A percentile compares a stretch with the other conserved stretches of the same genome.
These are phyloP conservation scores for Drosophila carrolli DNA, from an alignment of 1,140 invertebrate genomes.

Conservation along the genomic window DNA sequence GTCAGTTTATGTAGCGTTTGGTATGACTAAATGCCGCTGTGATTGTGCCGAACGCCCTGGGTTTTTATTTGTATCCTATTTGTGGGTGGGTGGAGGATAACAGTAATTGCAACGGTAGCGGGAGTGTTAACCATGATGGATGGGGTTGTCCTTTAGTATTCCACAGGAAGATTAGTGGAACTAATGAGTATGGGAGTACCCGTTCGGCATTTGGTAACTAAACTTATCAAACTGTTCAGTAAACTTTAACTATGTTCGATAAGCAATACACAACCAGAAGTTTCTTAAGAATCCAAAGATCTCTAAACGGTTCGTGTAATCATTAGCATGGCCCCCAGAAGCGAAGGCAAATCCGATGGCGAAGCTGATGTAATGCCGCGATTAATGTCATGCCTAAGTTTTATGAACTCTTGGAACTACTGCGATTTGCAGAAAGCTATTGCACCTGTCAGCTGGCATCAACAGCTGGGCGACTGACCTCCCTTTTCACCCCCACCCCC, in stretches of 20 bases:
- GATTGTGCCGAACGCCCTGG: slow-evolving; percentile 44
- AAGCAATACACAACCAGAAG: neutral
- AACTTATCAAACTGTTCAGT: no score
- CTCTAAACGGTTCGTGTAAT: slow-evolving; percentile 1
- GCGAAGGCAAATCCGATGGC: slow-evolving; percentile 1
- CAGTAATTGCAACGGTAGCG: slow-evolving; percentile 34
- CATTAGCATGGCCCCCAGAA: slow-evolving; percentile 11
- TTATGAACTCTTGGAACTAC: slow-evolving; percentile 33
- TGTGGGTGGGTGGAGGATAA: slow-evolving; percentile 33
- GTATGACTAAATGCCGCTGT: slow-evolving; percentile 75
- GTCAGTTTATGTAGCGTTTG: slow-evolving; percentile 79
- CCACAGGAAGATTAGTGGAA: neutral
- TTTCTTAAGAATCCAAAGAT: neutral
- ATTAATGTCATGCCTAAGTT: slow-evolving; percentile 52
- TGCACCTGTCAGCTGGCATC: slow-evolving; percentile 62
- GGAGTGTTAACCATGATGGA: slow-evolving; percentile 23
- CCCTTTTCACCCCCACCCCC: neutral
- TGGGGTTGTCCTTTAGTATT: slow-evolving; percentile 3
- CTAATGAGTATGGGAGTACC: neutral
- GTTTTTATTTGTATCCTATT: neutral
- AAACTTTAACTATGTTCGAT: neutral
- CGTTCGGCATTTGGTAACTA: no score
- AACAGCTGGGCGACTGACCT: slow-evolving; percentile 19
- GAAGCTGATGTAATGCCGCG: slow-evolving; percentile 70
- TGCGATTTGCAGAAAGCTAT: slow-evolving; percentile 11